These are phyloP conservation scores for Dascyllus trimaculatus DNA, from an alignment of 2,113 vertebrate genomes.

Conservation along the genomic window DNA sequence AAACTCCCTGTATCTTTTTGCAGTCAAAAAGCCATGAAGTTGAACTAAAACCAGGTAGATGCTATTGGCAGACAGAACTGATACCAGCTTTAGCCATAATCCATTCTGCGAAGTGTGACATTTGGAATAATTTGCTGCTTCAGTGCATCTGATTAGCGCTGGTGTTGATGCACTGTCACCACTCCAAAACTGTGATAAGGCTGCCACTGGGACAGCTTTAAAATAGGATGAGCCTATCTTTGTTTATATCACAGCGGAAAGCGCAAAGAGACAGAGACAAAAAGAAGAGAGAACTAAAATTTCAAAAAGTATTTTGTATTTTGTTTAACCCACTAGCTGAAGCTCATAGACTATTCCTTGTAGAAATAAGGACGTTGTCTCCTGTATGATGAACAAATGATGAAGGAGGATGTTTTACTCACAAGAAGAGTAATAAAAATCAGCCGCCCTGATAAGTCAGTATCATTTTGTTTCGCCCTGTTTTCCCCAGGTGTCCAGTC, in stretches of 20 bases:
- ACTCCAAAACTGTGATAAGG: slow-evolving; percentile 47
- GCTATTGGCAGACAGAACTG: slow-evolving; percentile 17
- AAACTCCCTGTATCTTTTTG: not conserved
- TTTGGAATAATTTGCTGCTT: slow-evolving; percentile 65
- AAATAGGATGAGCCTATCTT: slow-evolving; percentile 60
- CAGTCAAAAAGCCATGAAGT: slow-evolving; percentile 5
- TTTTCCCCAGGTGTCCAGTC: slow-evolving; percentile 91
- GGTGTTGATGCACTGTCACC: slow-evolving; percentile 51
- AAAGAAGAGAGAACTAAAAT: slow-evolving; percentile 20
- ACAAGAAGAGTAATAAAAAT: not conserved
- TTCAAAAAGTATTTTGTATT: not conserved
- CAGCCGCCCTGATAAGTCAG: not conserved
- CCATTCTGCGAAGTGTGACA: slow-evolving; percentile 46
- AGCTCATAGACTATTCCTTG: slow-evolving; percentile 1
- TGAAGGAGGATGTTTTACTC: not conserved
- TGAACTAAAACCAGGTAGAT: slow-evolving; percentile 24
- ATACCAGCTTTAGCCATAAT: slow-evolving; percentile 44
- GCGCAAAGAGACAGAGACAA: slow-evolving; percentile 1
- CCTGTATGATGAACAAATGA: not conserved
- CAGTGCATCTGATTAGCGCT: slow-evolving; percentile 57
- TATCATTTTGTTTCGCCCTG: not conserved
- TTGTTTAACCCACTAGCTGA: not conserved
- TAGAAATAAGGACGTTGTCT: not conserved
- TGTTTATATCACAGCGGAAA: slow-evolving; percentile 52
- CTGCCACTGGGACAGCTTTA: slow-evolving; percentile 35